A percentile compares a stretch with the other conserved stretches of the same genome.
These are phyloP conservation scores for Gyrodactylus salaris DNA, from an alignment of 1,140 invertebrate genomes.

Conservation along the genomic window DNA sequence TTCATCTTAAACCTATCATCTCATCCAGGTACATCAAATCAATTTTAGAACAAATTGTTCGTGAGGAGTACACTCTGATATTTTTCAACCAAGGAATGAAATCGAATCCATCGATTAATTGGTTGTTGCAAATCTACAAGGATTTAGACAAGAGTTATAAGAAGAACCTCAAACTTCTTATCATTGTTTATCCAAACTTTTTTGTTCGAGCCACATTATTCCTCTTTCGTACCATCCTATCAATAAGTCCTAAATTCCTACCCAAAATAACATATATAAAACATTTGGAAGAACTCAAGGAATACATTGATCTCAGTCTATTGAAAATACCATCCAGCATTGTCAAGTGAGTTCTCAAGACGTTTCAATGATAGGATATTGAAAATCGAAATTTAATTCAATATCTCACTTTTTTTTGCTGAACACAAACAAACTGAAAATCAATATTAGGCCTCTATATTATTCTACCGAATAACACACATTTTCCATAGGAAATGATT, in stretches of 20 bases:
- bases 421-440: too few relatives aligned
- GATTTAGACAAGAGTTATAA: neutral
- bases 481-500: too few relatives aligned
- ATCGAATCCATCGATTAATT: neutral
- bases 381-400: too few relatives aligned
- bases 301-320: neutral
- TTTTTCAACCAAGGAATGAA: neutral
- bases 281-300: neutral
- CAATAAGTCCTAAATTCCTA: neutral
- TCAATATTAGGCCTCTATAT: too few relatives aligned
- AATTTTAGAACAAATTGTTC: neutral
- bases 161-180: neutral
- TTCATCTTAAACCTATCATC: neutral
- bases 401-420: too few relatives aligned
- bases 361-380: too few relatives aligned
- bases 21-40: neutral
- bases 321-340: neutral
- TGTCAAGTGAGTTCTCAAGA: too few relatives aligned
- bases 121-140: neutral
- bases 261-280: neutral
- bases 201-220: neutral
- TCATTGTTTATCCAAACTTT: neutral
- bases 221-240: neutral
- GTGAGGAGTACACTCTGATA: neutral
- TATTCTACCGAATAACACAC: too few relatives aligned